Conservation (phyloP, 2,888 invertebrate genomes). For the Caenorhabditis sp. region DNA sequence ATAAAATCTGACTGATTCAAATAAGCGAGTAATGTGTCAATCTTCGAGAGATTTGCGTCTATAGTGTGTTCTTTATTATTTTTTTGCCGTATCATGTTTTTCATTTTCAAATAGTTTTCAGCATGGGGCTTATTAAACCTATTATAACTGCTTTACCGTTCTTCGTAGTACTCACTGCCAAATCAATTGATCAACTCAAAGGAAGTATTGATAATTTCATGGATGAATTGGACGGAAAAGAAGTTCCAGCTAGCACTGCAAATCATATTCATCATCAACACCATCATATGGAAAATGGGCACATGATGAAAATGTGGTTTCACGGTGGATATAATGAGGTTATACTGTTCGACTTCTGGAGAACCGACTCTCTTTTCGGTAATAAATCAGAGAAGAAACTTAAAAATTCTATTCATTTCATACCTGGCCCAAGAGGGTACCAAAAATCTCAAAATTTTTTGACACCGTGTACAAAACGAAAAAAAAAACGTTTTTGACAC, state of each 20-base stretch:
- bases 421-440: no score
- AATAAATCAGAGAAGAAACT: background rate
- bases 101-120: background rate
- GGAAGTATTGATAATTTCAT: slow-evolving; percentile 24
- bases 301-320: slow-evolving; percentile 70
- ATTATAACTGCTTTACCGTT: background rate
- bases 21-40: no score
- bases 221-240: slow-evolving; percentile 20
- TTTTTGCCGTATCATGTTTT: background rate
- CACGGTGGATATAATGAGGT: slow-evolving; percentile 68
- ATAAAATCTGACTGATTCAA: no score
- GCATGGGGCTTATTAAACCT: background rate
- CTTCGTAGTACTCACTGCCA: no score
- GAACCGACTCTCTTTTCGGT: slow-evolving; percentile 54
- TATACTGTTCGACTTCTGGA: slow-evolving; percentile 68
- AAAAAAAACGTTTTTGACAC: no score
- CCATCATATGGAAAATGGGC: slow-evolving; percentile 14
- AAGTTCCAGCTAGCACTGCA: background rate
- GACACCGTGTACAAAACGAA: no score
- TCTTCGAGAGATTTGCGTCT: background rate
- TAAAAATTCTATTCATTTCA: background rate
- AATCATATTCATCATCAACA: slow-evolving; percentile 12
- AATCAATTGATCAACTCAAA: background rate
- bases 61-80: background rate
- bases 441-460: no score